Base-by-base conservation (phyloP, 92 coral and sea anemone genomes). In the Nematostella vectensis region DNA sequence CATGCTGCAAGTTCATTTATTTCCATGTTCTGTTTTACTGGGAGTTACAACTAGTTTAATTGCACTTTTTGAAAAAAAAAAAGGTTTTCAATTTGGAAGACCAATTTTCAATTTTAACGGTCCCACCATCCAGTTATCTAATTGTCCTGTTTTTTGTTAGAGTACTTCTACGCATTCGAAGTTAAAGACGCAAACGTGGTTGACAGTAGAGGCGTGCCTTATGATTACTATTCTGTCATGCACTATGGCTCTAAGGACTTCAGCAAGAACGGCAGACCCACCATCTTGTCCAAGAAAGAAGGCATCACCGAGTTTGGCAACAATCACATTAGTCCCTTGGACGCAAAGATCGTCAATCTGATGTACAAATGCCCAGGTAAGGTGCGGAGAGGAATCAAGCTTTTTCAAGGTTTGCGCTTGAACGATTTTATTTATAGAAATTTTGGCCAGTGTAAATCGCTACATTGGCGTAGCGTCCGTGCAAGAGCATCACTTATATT, bases 221-320 rank as follows among this genome's bases (percentile, higher is more conserved):
- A 78, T 37, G 85, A 78, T 59, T 65, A 53, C 40, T 58, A 70
- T 40, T 78, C 85, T 21, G 77, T 78, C 17, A 78, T 78, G 85
- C 85, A 78, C 31, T 78, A 78, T 45, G 79, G 79, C 11, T 45
- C 69, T 25, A 18, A 61, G 3, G 74, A 77, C 33, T 78, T 78
- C 57, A 43, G 58, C 58, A 70, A 71, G 27, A 65, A 78, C 62
- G 48, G 58, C 25, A 28, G 55, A 23, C 69, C 71, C 10, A 78
- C 85, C 4, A 78, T 78, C 24, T 60, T 49, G 11, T 55, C 85
- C 3, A 56, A 39, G 25, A 53, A 50, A 11, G 39, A 58, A 16
- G 63, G 63, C 25, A 62, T 65, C 27, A 65, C 59, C 31, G 66
- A 55, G 48, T 68, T 78, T 55, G 85, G 85, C 2, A 68, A 68